These are phyloP conservation scores for Harpegnathos saltator DNA, from an alignment of 1,140 invertebrate species.

Conservation along the genomic window DNA sequence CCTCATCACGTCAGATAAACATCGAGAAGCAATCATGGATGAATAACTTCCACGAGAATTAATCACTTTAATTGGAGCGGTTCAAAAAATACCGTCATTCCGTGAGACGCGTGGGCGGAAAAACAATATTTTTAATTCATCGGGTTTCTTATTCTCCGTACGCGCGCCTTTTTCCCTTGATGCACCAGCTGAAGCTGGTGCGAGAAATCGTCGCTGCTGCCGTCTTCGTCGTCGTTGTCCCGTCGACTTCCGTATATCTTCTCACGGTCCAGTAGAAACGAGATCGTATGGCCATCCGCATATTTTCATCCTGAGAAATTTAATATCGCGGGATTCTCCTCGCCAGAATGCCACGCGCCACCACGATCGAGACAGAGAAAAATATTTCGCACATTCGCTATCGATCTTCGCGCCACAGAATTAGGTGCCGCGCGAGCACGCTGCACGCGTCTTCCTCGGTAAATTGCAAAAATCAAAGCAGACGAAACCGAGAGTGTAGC, in stretches of 20 bases:
- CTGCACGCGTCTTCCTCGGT: neutral
- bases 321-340: conserved; percentile 55
- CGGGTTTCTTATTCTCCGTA: neutral
- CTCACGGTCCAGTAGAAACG: conserved; percentile 6
- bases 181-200: neutral
- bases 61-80: neutral
- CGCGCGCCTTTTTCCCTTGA: neutral
- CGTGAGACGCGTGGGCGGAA: neutral
- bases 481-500: too few relatives aligned
- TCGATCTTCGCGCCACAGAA: conserved; percentile 28
- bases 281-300: conserved; percentile 43
- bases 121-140: conserved; percentile 14
- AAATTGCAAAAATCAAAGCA: neutral
- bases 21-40: neutral
- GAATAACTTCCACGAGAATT: neutral
- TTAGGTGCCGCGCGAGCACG: conserved; percentile 2
- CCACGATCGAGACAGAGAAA: conserved; percentile 39
- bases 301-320: conserved; percentile 48
- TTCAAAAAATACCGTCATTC: neutral
- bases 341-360: conserved; percentile 16
- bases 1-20: neutral
- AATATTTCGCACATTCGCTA: conserved; percentile 37
- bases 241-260: conserved; percentile 19
- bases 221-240: conserved; percentile 31
- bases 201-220: conserved; percentile 3